Evolutionary conservation across 2,888 invertebrate genomes (phyloP), one percentile per base, ranked within the genome.

Genomic region (Argynnis bischoffii): DNA sequence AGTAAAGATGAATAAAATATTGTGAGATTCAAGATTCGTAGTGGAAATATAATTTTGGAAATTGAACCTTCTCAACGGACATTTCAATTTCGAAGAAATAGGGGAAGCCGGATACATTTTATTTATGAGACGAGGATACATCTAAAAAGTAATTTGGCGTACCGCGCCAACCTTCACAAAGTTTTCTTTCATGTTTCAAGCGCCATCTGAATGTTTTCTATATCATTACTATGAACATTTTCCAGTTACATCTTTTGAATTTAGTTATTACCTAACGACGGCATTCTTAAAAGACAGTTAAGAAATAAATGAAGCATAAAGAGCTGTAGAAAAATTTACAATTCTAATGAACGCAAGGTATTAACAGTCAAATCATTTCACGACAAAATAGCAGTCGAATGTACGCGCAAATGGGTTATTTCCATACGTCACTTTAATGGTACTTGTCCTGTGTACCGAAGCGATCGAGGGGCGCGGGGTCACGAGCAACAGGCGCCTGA

Each of bases 401-500:
- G 69, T 61, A 60, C 54, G 48, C 46, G 54, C 69, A 73, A 69
- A 72, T 74, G 72, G 74, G 69, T 70, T 63, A 73, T 73, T 75
- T 72, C 66, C 74, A 72, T 74, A 78, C 81, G 84, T 83, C 84
- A 81, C 75, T 80, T 79, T 82, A 82, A 84, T 84, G 81, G 79
- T 80, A 79, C 81, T 81, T 79, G 78, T 77, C 76, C 57, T 61
- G 64, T 54, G 64, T 57, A 57, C 64, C 47, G 67, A 63, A 60
- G 60, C 41, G 47, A 51, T 63, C 51, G 63, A 35, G 35, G 51
- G 71, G 81, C 76, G 80, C 75, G 72, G 76, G 77, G 72, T 71
- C 76, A 73, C 79, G 82, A 83, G 90, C 90, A 89, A 90, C 90
- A 90, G 90, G 89, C 89, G 80, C 79, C 87, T 89, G 89, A 91